Evolutionary conservation across 2,888 invertebrate genomes (phyloP), one percentile per base, ranked within the genome.

Genomic region (Branchellion lobata): DNA sequence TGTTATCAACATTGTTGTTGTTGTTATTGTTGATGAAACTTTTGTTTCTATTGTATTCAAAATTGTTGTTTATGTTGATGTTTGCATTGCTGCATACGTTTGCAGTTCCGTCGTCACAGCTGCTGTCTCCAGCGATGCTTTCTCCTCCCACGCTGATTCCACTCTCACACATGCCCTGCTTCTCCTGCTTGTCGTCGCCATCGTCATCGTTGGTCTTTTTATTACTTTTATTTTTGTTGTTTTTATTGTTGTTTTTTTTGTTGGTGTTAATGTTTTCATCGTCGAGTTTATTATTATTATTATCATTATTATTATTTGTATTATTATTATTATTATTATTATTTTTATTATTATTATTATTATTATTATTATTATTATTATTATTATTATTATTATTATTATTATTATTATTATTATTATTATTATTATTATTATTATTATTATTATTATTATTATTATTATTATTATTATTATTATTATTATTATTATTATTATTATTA

Each of bases 381-480:
- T 24, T 40, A 40, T 2, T 21, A 24, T 24, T 40, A 40, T n/a
- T 73, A 40, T 24, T 47, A 40, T 73, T 69, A n/a, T 29, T 69
- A 29, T 69, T 34, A 24, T 51, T 33, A 65, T 34, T 77, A 65
- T 34, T 61, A n/a, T 27, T 61, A 33, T 65, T 77, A 24, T 27
- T 33, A 14, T 31, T 40, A 11, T 65, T 33, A 24, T 33, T 65
- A 21, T 65, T 65, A n/a, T 65, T 77, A 65, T 53, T 33, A 21
- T n/a, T 21, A n/a, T 34, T 65, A n/a, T 40, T 65, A 31, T n/a
- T 33, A 33, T 77, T 34, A 36, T 65, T 77, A 21, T 65, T 34
- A 36, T 65, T n/a, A 33, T 29, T 14, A 31, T 57, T 33, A 21
- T 21, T 40, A 11, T 24, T 40, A 40, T 40, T 40, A 11, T 34